phyloP scores from a whole-genome alignment of 2,797 vertebrate species.

The Neosalanx taihuensis region DNA sequence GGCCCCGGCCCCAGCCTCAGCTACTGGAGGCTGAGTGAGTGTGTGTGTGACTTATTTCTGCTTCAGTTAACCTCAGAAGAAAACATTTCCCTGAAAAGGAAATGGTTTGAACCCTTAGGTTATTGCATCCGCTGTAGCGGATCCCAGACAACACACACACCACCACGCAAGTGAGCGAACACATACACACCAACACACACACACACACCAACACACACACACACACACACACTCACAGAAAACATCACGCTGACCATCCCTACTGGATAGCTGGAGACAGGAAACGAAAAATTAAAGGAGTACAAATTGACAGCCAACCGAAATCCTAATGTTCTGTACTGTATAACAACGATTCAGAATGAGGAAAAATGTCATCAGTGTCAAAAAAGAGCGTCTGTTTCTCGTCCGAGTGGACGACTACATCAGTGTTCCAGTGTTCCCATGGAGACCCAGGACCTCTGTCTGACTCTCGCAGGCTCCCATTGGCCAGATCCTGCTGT shows the following conservation, averaged over 20 bases:
- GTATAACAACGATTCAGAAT: background rate
- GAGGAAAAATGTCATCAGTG: background rate
- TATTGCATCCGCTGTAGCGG: slow-evolving; percentile 27
- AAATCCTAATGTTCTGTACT: background rate
- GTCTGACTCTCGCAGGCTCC: background rate
- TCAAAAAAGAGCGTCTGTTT: slow-evolving; percentile 16
- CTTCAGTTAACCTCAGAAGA: slow-evolving; percentile 41
- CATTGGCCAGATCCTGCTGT: slow-evolving; percentile 4
- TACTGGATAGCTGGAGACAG: background rate
- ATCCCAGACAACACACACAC: slow-evolving; percentile 26
- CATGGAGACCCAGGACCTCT: background rate
- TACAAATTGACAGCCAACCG: background rate
- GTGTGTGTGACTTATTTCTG: slow-evolving; percentile 24
- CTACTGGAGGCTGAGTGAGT: background rate
- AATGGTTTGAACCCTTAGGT: slow-evolving; percentile 45
- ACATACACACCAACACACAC: background rate
- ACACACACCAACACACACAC: background rate
- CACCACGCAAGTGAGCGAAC: background rate
- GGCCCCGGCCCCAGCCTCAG: background rate
- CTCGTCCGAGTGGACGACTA: background rate
- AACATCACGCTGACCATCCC: background rate
- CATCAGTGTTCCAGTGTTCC: slow-evolving; percentile 12
- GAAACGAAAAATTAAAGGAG: background rate
- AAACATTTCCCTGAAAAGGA: slow-evolving; percentile 41
- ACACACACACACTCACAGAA: background rate